Evolutionary conservation across 37 sponge, comb jelly and placozoan species (phyloP).

Genomic region (Halichondria panicea): DNA sequence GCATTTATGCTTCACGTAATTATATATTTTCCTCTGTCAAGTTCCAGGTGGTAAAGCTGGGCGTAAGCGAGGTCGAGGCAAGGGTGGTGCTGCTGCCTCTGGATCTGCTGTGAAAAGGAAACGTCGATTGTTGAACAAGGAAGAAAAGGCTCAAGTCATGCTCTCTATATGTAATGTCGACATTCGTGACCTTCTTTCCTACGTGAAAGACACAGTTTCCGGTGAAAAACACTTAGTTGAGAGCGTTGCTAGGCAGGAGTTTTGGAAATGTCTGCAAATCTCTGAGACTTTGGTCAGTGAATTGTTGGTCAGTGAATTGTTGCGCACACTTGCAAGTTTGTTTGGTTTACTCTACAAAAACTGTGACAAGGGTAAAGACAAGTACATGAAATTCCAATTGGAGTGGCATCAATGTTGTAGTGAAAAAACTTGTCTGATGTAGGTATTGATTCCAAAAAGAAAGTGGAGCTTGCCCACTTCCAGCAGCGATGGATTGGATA

Average conservation of each 20-base stretch:
- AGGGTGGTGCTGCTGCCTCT: neutral
- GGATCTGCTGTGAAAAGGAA: neutral
- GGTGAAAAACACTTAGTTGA: neutral
- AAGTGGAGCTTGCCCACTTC: neutral
- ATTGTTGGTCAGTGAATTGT: slow-evolving; percentile 2
- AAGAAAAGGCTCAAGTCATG: slow-evolving; percentile 22
- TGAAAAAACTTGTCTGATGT: neutral
- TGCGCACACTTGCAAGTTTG: slow-evolving; percentile 1
- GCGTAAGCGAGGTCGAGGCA: neutral
- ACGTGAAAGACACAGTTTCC: slow-evolving; percentile 2
- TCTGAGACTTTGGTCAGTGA: too few relatives aligned
- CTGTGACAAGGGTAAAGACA: slow-evolving; percentile 18
- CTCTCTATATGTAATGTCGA: slow-evolving; percentile 8
- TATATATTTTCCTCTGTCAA: too few relatives aligned
- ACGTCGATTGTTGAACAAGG: slow-evolving; percentile 6
- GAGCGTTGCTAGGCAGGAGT: neutral
- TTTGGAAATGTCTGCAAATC: neutral
- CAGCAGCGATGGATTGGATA: slow-evolving; percentile 2
- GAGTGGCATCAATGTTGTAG: slow-evolving; percentile 26
- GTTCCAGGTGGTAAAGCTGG: neutral
- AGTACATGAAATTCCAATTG: slow-evolving; percentile 5
- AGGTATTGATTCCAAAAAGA: neutral
- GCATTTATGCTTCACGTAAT: too few relatives aligned
- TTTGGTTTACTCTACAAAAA: neutral
- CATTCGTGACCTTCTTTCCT: neutral